Evolutionary conservation across 2,113 vertebrate genomes (phyloP).

Genomic region (Aegotheles bennettii): DNA sequence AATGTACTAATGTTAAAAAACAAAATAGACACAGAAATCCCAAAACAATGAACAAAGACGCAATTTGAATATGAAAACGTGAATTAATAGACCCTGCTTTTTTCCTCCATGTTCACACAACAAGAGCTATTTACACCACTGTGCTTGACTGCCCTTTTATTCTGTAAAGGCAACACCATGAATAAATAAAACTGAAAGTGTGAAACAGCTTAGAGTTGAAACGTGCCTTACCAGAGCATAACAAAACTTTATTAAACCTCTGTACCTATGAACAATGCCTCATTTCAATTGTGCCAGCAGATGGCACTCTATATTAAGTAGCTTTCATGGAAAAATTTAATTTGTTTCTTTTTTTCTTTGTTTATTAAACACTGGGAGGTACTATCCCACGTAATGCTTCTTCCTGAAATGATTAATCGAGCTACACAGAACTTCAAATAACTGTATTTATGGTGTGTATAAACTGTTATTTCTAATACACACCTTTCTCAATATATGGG

Average conservation of each 20-base stretch:
- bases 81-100: background rate
- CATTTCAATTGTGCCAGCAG: constrained; percentile 25
- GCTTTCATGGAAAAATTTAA: background rate
- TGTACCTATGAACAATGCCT: background rate
- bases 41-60: background rate
- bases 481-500: background rate
- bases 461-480: background rate
- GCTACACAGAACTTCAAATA: background rate
- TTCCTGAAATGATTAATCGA: background rate
- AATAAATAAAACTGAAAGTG: constrained; percentile 51
- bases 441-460: background rate
- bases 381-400: background rate
- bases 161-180: background rate
- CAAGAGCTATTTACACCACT: background rate
- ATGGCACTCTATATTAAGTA: constrained; percentile 62
- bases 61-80: background rate
- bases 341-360: background rate
- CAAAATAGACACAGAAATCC: background rate
- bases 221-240: background rate
- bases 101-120: background rate
- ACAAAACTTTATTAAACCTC: constrained; percentile 48
- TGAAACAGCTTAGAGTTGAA: background rate
- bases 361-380: background rate
- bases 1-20: background rate
- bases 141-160: constrained; percentile 37